Evolutionary conservation across 1,140 invertebrate genomes (phyloP), one percentile per base, ranked within the genome.

Genomic region (Limonius californicus): DNA sequence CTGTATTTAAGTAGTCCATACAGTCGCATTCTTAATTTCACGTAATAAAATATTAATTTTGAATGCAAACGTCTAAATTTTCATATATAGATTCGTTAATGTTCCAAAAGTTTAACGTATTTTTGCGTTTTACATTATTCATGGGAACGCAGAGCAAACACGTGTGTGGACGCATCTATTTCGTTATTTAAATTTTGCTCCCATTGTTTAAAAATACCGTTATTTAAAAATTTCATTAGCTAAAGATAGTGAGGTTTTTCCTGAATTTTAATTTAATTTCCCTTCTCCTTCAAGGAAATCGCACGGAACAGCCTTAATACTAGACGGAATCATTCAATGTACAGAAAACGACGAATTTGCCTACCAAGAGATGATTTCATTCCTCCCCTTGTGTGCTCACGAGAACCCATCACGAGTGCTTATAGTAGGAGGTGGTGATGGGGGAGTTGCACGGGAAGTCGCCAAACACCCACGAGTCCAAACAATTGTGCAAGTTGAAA

Each of bases 361-460:
- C 0, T 99, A 99, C 77, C 97, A 99, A 80, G 97, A 99, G 82
- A 98, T 98, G 95, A 93, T 99, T 64, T 85, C 94, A 1, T 96
- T 97, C 80, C 73, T 99, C 20, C 95, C 97, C 0, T 75, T 99
- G 0, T 95, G 92, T 73, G 88, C 84, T 68, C 97, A 99, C 81
- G 87, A 90, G 1, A 88, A 91, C 74, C 97, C 97, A 0, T 85
- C 91, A 77, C 93, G 90, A 62, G 96, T 98, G 63, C 79, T 99
- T 18, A 95, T 99, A 64, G 93, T 99, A 39, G 97, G 97, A 1
- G 97, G 97, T 8, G 97, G 97, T 15, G 97, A 99, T 81, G 96
- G 96, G 7, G 95, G 97, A 1, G 95, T 98, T 11, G 91, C 92
- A 0, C 83, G 97, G 23, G 97, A 99, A 80, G 92, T 97, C 0